A percentile compares a stretch with the other conserved stretches of the same genome.
These are phyloP conservation scores for Laspeyria flexula DNA, from an alignment of 2,888 invertebrate species.

Conservation along the genomic window DNA sequence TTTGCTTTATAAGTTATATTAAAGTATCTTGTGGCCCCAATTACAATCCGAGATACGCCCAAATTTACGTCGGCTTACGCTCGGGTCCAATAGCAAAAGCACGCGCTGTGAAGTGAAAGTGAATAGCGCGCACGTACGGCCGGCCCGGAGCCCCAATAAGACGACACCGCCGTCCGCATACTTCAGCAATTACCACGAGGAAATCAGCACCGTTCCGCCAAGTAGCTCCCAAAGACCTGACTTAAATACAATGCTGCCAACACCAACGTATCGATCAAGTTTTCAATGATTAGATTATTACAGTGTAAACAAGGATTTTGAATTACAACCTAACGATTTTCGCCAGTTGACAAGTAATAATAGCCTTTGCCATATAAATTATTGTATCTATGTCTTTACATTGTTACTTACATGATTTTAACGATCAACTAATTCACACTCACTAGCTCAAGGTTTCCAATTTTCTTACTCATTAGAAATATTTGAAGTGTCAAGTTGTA, in stretches of 20 bases:
- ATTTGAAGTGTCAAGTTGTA: not conserved
- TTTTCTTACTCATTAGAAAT: not conserved
- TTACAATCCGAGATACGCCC: constrained; percentile 54
- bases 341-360: too few relatives aligned
- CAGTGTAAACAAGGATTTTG: constrained; percentile 3
- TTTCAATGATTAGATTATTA: constrained; percentile 22
- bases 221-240: constrained; percentile 56
- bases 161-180: constrained; percentile 83
- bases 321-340: too few relatives aligned
- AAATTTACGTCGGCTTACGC: constrained; percentile 56
- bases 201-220: constrained; percentile 76
- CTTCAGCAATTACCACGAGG: constrained; percentile 84
- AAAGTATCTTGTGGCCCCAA: constrained; percentile 50
- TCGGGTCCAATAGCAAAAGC: constrained; percentile 67
- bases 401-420: constrained; percentile 6
- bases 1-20: constrained; percentile 17
- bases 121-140: constrained; percentile 80
- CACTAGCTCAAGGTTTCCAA: too few relatives aligned
- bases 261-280: not conserved
- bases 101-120: constrained; percentile 82
- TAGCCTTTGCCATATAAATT: too few relatives aligned
- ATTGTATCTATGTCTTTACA: too few relatives aligned
- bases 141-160: constrained; percentile 81
- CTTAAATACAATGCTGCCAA: constrained; percentile 22
- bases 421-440: not conserved